Conservation (phyloP, 1,140 invertebrate genomes). For the Bombus ignitus region DNA sequence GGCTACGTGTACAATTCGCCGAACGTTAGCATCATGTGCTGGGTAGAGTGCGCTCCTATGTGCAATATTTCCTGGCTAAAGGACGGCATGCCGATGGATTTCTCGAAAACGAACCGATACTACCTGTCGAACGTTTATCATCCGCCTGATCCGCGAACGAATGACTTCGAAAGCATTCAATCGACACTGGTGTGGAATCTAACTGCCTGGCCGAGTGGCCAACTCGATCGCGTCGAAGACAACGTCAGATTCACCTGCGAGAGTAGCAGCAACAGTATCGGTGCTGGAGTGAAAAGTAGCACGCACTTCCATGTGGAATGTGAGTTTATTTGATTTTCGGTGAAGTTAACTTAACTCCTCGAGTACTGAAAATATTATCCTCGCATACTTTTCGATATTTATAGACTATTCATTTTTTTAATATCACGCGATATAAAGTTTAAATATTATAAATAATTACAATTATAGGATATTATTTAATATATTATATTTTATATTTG, state of each 20-base stretch:
- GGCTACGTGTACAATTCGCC: slow-evolving; percentile 89
- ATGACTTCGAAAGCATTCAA: slow-evolving; percentile 93
- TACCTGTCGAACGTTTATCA: slow-evolving; percentile 85
- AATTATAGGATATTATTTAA: too few species aligned
- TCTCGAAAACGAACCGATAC: slow-evolving; percentile 86
- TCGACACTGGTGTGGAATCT: slow-evolving; percentile 93
- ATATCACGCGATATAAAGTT: too few species aligned
- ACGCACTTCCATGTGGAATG: slow-evolving; percentile 94
- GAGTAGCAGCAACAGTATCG: slow-evolving; percentile 90
- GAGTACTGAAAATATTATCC: too few species aligned
- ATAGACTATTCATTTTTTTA: too few species aligned
- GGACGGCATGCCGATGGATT: slow-evolving; percentile 86
- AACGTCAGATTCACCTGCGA: slow-evolving; percentile 93
- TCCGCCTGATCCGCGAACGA: slow-evolving; percentile 87
- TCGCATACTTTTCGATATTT: too few species aligned
- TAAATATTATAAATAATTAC: too few species aligned
- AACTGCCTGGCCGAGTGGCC: slow-evolving; percentile 89
- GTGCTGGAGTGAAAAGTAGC: slow-evolving; percentile 89
- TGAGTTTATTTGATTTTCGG: slow-evolving; percentile 82
- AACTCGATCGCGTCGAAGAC: slow-evolving; percentile 89
- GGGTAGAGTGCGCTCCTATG: slow-evolving; percentile 93
- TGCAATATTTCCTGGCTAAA: slow-evolving; percentile 93
- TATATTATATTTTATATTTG: too few species aligned
- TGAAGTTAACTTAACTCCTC: background rate
- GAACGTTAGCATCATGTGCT: slow-evolving; percentile 91